phyloP scores from a whole-genome alignment of 2,888 invertebrate species.

The Brenthis hecate region DNA sequence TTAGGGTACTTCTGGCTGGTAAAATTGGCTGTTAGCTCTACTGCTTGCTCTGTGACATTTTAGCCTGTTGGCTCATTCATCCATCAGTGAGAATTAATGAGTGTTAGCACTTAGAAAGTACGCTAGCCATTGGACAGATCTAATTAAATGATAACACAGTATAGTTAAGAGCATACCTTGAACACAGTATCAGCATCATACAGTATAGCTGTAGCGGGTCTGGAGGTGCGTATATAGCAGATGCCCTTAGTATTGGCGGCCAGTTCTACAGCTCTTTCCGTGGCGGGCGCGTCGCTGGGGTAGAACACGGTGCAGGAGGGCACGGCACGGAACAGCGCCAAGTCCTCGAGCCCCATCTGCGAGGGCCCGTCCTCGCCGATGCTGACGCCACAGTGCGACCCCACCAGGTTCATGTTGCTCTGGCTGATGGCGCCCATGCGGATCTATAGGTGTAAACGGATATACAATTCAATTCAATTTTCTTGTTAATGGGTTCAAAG shows the following conservation, averaged over 20 bases:
- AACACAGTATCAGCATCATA: slow-evolving; percentile 93
- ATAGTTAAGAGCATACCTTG: slow-evolving; percentile 66
- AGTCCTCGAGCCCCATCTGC: slow-evolving; percentile 99
- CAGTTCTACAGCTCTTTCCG: slow-evolving; percentile 96
- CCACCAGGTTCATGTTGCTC: slow-evolving; percentile 97
- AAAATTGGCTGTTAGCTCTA: slow-evolving; percentile 97
- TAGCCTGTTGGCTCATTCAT: slow-evolving; percentile 89
- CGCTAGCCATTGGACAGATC: too few relatives aligned
- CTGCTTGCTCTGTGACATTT: slow-evolving; percentile 95
- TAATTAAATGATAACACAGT: too few relatives aligned
- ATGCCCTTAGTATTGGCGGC: slow-evolving; percentile 97
- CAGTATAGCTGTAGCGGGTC: slow-evolving; percentile 93
- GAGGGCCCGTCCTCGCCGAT: slow-evolving; percentile 99
- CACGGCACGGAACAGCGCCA: slow-evolving; percentile 96
- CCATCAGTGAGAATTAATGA: too few relatives aligned
- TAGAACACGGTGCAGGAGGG: slow-evolving; percentile 92
- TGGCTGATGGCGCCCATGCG: slow-evolving; percentile 99
- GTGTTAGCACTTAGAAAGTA: too few relatives aligned
- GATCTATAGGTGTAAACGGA: slow-evolving; percentile 81
- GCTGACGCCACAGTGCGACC: slow-evolving; percentile 98
- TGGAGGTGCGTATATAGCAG: slow-evolving; percentile 97
- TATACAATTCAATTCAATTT: too few relatives aligned
- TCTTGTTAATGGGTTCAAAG: too few relatives aligned
- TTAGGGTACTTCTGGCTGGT: too few relatives aligned
- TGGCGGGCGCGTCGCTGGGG: slow-evolving; percentile 95